Percentiles rank a stretch among this genome's conserved stretches.
Conservation (phyloP, 2,888 invertebrate genomes). For the Drosophila cognata region DNA sequence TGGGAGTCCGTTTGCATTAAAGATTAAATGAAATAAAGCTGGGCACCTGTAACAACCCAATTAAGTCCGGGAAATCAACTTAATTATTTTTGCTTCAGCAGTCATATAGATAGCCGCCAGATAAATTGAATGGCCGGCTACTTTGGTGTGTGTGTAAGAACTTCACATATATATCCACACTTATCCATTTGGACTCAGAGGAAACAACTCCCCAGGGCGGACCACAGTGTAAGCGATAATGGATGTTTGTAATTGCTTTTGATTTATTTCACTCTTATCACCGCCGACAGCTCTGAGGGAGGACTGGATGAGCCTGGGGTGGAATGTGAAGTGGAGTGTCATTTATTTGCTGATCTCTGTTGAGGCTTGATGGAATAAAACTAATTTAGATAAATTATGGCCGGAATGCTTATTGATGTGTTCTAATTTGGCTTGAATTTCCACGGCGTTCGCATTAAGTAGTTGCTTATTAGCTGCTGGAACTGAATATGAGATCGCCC, state of each 20-base stretch:
- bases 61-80: constrained; percentile 61
- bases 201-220: constrained; percentile 12
- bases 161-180: not conserved
- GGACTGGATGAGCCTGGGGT: not conserved
- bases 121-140: constrained; percentile 19
- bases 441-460: constrained; percentile 1
- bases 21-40: constrained; percentile 43
- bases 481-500: not conserved
- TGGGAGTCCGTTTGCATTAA: constrained; percentile 39
- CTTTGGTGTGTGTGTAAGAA: not conserved
- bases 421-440: constrained; percentile 41
- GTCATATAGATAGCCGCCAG: constrained; percentile 30
- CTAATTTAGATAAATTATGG: constrained; percentile 73
- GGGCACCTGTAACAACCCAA: constrained; percentile 60
- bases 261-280: constrained; percentile 71
- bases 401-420: constrained; percentile 61
- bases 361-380: constrained; percentile 56
- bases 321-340: constrained; percentile 28
- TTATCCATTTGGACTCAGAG: constrained; percentile 2
- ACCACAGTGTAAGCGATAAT: constrained; percentile 51
- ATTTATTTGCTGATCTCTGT: constrained; percentile 65
- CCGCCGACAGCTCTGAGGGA: constrained; percentile 24
- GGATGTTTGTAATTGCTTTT: constrained; percentile 74
- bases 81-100: constrained; percentile 62
- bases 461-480: not conserved